A percentile compares a stretch with the other conserved stretches of the same genome.
phyloP scores from a whole-genome alignment of 2,888 invertebrate species.

The Sericinus montela region DNA sequence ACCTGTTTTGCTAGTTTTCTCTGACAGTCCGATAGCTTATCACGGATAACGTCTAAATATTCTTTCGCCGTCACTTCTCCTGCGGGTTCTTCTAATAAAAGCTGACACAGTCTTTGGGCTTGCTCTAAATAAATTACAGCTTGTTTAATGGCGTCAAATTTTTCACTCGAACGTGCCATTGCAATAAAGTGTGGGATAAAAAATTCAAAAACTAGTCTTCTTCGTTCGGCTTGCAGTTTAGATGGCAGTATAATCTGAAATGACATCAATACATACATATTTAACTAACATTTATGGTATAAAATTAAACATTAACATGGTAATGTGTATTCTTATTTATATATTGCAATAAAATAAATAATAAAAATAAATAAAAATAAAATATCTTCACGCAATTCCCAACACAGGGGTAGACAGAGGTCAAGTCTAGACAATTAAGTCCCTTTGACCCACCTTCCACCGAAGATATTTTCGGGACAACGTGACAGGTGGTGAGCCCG shows the following conservation, averaged over 20 bases:
- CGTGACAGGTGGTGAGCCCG: no score
- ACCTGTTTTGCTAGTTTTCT: conserved; percentile 59
- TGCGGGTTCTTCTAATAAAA: conserved; percentile 79
- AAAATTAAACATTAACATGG: no score
- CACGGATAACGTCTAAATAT: conserved; percentile 75
- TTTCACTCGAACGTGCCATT: conserved; percentile 83
- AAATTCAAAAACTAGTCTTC: conserved; percentile 82
- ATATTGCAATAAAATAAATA: no score
- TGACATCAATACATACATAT: conserved; percentile 28
- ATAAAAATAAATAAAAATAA: no score
- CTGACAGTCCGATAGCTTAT: conserved; percentile 69
- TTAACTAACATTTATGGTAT: not conserved
- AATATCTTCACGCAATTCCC: no score
- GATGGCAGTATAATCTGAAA: conserved; percentile 62
- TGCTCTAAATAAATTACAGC: conserved; percentile 85
- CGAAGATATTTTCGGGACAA: no score
- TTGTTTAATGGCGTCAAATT: conserved; percentile 80
- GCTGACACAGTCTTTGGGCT: conserved; percentile 81
- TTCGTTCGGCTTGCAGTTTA: conserved; percentile 79
- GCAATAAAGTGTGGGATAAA: conserved; percentile 86
- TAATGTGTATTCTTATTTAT: no score
- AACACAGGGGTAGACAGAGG: no score
- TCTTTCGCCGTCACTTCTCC: conserved; percentile 75
- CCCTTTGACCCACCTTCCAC: no score
- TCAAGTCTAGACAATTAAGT: no score